A percentile compares a stretch with the other conserved stretches of the same genome.
Conservation (phyloP, 2,797 vertebrate genomes). For the Myripristis murdjan region DNA sequence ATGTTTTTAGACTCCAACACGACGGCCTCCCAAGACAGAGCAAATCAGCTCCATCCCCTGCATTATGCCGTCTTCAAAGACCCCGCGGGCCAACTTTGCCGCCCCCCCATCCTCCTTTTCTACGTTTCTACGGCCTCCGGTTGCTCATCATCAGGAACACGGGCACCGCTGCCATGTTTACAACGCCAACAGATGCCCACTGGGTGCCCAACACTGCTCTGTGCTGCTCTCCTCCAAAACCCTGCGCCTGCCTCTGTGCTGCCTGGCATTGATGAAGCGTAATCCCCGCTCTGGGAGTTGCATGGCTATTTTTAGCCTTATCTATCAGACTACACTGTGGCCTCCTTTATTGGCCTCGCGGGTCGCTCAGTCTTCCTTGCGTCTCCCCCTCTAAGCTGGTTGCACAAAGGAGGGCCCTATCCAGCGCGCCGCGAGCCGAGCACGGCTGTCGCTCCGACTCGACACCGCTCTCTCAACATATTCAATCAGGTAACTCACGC, state of each 20-base stretch:
- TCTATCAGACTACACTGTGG: conserved; percentile 67
- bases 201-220: conserved; percentile 18
- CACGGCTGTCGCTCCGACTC: neutral
- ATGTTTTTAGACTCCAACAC: neutral
- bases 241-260: conserved; percentile 48
- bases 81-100: neutral
- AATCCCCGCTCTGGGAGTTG: conserved; percentile 73
- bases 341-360: conserved; percentile 53
- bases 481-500: neutral
- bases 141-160: too few species aligned
- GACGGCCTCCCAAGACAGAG: neutral
- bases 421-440: neutral
- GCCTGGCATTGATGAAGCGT: conserved; percentile 77
- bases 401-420: conserved; percentile 2
- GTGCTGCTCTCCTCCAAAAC: conserved; percentile 4
- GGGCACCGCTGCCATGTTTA: conserved; percentile 23
- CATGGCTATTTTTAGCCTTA: conserved; percentile 77
- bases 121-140: too few species aligned
- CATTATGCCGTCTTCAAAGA: neutral
- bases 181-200: conserved; percentile 22
- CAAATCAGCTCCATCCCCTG: conserved; percentile 2
- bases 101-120: neutral
- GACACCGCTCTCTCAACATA: neutral
- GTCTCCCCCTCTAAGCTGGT: neutral
- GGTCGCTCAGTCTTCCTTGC: conserved; percentile 54